Base-by-base conservation (phyloP, 2,888 invertebrate genomes). In the Orthonevra nobilis region DNA sequence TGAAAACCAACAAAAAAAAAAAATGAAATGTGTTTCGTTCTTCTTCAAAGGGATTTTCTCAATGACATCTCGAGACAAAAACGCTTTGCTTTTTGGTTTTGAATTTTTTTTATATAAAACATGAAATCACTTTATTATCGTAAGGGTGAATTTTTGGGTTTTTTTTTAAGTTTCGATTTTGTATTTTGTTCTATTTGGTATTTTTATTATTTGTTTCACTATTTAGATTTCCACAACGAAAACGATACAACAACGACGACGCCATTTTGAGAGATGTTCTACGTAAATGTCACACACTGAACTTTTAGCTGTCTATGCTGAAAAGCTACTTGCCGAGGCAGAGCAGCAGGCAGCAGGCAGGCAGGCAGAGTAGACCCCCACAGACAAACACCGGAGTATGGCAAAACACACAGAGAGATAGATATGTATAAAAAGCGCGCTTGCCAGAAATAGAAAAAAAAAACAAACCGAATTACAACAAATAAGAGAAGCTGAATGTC, bases 221-320 rank as follows among this genome's bases (percentile, higher is more conserved):
- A 61, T 79, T 66, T 38, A 61, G 60, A 68, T 66, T 61, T 79
- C 61, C 73, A 60, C 48, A 73, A 79, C 44, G 64, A 73, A 61
- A 66, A 73, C 73, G 73, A 66, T 64, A 73, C 64, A 60, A 79
- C 73, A 66, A 79, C 73, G 73, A 79, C 73, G 79, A 79, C 79
- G 79, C 79, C 79, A 79, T 79, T 79, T 79, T 79, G 79, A 79
- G 79, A 79, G 79, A 79, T 79, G 73, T 61, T 79, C 79, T 73
- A 79, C 79, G 73, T 79, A 79, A 79, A 79, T 79, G 73, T 79
- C 79, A 79, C 79, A 79, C 61, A 79, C 79, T 61, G 73, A 79
- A 79, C 79, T 79, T 79, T 79, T 79, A 79, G 79, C 79, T 79
- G 79, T 73, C 79, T 79, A 79, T 79, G 79, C 79, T 79, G 66